Conservation (phyloP, 23 tunicate species). For the Phallusia fumigata region DNA sequence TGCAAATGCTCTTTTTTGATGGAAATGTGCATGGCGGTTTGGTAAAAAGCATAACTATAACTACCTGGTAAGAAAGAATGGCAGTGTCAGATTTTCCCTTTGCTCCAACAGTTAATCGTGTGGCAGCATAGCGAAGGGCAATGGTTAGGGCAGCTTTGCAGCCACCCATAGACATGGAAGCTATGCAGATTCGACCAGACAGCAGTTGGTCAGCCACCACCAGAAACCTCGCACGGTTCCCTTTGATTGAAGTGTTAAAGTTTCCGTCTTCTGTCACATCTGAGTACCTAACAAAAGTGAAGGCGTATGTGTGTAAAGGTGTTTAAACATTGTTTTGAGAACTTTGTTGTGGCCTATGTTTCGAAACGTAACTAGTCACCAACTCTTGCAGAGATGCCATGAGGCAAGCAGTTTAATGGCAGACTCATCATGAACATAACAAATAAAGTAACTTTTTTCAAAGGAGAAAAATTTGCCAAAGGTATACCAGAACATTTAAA, state of each 20-base stretch:
- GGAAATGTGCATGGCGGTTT: too few species aligned
- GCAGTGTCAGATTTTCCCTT: slow-evolving; percentile 96
- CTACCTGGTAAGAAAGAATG: slow-evolving; percentile 88
- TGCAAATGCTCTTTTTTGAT: too few species aligned
- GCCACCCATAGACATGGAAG: slow-evolving; percentile 94
- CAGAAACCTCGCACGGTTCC: slow-evolving; percentile 80
- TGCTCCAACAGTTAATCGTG: slow-evolving; percentile 87
- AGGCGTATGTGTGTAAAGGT: too few species aligned
- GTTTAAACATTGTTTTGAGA: not conserved
- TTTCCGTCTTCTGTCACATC: slow-evolving; percentile 83
- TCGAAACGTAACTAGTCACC: too few species aligned
- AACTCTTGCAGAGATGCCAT: too few species aligned
- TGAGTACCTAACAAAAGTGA: slow-evolving; percentile 48
- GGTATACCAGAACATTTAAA: too few species aligned
- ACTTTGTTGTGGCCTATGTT: too few species aligned
- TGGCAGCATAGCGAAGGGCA: slow-evolving; percentile 89
- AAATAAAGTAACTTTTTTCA: too few species aligned
- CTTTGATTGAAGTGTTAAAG: slow-evolving; percentile 71
- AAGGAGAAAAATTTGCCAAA: too few species aligned
- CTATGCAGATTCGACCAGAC: slow-evolving; percentile 93
- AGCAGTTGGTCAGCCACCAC: slow-evolving; percentile 95
- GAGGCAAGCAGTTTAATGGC: too few species aligned
- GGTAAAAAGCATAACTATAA: not conserved
- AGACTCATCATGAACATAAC: too few species aligned
- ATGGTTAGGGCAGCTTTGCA: slow-evolving; percentile 90